Conservation (phyloP, 2,797 vertebrate species). For the Novumbra hubbsi region DNA sequence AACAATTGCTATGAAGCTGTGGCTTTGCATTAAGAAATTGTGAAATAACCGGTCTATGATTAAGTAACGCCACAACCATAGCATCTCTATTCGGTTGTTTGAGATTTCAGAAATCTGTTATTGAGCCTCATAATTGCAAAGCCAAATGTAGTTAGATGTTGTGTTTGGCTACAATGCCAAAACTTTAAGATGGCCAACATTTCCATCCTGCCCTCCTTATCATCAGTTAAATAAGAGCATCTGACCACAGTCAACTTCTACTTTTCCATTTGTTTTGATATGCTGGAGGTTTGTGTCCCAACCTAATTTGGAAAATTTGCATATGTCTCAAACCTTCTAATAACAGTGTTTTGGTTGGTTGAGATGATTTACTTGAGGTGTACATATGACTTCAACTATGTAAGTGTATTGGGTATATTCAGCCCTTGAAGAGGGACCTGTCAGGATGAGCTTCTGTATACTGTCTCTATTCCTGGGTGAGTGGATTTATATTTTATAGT, state of each 20-base stretch:
- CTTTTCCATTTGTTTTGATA: slow-evolving; percentile 3
- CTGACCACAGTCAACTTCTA: not conserved
- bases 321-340: slow-evolving; percentile 38
- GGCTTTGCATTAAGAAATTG: too few relatives aligned
- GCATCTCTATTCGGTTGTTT: not conserved
- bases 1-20: not conserved
- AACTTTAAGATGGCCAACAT: not conserved
- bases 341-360: slow-evolving; percentile 42
- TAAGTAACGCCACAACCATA: not conserved
- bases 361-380: slow-evolving; percentile 7
- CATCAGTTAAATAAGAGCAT: not conserved
- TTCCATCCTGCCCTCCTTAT: not conserved
- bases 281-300: slow-evolving; percentile 9
- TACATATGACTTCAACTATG: not conserved
- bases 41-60: too few relatives aligned
- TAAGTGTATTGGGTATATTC: slow-evolving; percentile 4
- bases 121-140: not conserved
- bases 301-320: slow-evolving; percentile 38
- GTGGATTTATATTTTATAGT: slow-evolving; percentile 8
- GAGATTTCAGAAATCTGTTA: not conserved
- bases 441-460: slow-evolving; percentile 41
- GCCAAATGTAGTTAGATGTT: not conserved
- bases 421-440: slow-evolving; percentile 10
- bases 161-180: too few relatives aligned
- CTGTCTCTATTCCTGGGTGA: slow-evolving; percentile 48